These are phyloP conservation scores for Atopsyche davidsoni DNA, from an alignment of 1,140 invertebrate genomes.

Conservation along the genomic window DNA sequence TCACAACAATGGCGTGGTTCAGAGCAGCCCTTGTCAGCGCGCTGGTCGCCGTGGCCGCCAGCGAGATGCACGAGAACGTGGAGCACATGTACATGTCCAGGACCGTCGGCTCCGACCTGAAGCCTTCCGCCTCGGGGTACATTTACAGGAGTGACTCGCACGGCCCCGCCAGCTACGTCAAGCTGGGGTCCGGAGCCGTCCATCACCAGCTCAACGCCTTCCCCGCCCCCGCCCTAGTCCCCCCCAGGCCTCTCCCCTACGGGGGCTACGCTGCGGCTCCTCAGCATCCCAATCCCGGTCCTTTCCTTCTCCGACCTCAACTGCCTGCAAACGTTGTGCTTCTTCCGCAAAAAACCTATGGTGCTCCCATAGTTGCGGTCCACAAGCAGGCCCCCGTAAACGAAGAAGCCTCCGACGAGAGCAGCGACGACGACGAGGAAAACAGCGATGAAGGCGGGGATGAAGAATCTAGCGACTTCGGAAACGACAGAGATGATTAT, in stretches of 20 bases:
- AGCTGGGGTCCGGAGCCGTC: slow-evolving; percentile 44
- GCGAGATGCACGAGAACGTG: slow-evolving; percentile 29
- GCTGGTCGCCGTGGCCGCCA: slow-evolving; percentile 3
- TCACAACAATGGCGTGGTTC: no score
- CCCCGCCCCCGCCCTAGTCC: slow-evolving; percentile 1
- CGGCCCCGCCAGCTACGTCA: slow-evolving; percentile 41
- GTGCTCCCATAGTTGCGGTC: no score
- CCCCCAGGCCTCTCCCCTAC: not conserved
- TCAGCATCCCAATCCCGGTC: not conserved
- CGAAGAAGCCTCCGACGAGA: slow-evolving; percentile 13
- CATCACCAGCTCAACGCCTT: slow-evolving; percentile 42
- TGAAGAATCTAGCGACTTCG: slow-evolving; percentile 35
- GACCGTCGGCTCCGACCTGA: slow-evolving; percentile 44
- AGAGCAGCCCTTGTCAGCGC: no score
- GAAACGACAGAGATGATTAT: slow-evolving; percentile 35
- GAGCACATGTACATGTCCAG: slow-evolving; percentile 47
- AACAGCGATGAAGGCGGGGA: slow-evolving; percentile 34
- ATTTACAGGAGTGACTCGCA: slow-evolving; percentile 48
- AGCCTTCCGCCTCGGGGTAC: slow-evolving; percentile 47
- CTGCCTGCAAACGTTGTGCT: no score
- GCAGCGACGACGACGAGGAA: slow-evolving; percentile 29
- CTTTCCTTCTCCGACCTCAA: not conserved
- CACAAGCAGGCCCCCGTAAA: not conserved
- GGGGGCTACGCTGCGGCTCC: not conserved
- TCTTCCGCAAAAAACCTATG: slow-evolving; percentile 11